phyloP scores from a whole-genome alignment of 2,797 vertebrate genomes.

The Nannoperca obscura region DNA sequence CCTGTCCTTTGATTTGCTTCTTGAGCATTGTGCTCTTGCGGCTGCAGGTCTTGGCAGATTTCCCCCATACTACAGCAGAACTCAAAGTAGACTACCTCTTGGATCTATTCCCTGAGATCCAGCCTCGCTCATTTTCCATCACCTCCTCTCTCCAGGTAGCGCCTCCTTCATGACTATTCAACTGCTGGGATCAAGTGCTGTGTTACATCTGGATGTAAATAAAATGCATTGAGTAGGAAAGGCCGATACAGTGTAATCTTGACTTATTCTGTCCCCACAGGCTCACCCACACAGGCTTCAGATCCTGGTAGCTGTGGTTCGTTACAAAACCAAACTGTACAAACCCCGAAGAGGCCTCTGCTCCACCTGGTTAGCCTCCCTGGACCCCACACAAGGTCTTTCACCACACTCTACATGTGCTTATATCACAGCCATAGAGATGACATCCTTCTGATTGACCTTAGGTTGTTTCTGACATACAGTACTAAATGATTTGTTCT shows the following conservation, averaged over 20 bases:
- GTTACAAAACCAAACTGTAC: slow-evolving; percentile 89
- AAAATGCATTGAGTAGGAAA: background rate
- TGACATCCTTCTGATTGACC: background rate
- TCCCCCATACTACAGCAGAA: slow-evolving; percentile 88
- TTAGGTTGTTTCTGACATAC: background rate
- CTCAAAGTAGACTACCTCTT: slow-evolving; percentile 88
- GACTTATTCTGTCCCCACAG: slow-evolving; percentile 72
- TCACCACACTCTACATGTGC: background rate
- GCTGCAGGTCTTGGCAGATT: slow-evolving; percentile 90
- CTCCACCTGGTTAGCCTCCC: slow-evolving; percentile 93
- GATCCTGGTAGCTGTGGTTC: slow-evolving; percentile 93
- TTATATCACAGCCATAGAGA: background rate
- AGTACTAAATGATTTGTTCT: background rate
- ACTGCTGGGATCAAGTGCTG: background rate
- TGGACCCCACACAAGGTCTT: slow-evolving; percentile 87
- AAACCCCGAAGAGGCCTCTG: slow-evolving; percentile 92
- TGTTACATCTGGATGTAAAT: background rate
- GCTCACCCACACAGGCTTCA: slow-evolving; percentile 87
- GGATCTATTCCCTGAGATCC: slow-evolving; percentile 93
- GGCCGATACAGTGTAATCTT: background rate
- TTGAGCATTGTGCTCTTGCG: background rate
- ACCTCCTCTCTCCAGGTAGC: slow-evolving; percentile 91
- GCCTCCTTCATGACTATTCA: background rate
- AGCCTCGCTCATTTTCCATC: slow-evolving; percentile 95
- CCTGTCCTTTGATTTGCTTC: background rate